These are phyloP conservation scores for Arnoldichthys spilopterus DNA, from an alignment of 2,797 vertebrate species.

Conservation along the genomic window DNA sequence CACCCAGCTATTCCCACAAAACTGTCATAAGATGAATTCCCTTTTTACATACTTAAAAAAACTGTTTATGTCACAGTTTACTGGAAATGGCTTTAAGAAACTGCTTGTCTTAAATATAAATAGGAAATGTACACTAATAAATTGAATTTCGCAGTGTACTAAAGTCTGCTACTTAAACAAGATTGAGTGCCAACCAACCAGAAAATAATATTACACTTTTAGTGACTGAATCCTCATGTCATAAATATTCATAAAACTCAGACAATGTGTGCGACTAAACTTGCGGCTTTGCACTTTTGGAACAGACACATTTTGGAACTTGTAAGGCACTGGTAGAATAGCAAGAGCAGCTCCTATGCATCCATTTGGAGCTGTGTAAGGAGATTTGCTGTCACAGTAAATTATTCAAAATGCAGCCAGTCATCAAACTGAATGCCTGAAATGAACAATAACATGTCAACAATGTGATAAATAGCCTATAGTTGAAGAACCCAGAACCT, in stretches of 20 bases:
- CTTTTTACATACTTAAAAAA: background rate
- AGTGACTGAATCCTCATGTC: constrained; percentile 6
- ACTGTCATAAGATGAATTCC: background rate
- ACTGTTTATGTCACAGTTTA: background rate
- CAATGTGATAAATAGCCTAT: constrained; percentile 31
- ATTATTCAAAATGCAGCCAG: constrained; percentile 28
- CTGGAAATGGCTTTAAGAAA: background rate
- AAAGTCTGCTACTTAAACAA: constrained; percentile 2
- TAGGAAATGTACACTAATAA: background rate
- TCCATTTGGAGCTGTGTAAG: constrained; percentile 14
- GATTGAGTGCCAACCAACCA: background rate
- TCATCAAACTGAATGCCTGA: constrained; percentile 38
- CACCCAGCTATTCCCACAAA: background rate
- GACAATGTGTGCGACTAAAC: constrained; percentile 35
- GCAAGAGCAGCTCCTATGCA: constrained; percentile 23
- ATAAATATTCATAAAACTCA: constrained; percentile 43
- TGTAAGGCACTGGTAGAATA: constrained; percentile 36
- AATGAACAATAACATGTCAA: constrained; percentile 32
- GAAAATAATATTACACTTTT: constrained; percentile 24
- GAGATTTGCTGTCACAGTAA: constrained; percentile 31
- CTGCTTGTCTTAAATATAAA: background rate
- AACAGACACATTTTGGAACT: constrained; percentile 37
- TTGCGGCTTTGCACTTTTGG: constrained; percentile 21
- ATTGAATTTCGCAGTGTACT: background rate
- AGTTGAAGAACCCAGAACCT: constrained; percentile 5